Conservation (phyloP, 2,888 invertebrate genomes). For the Julus scanicus region DNA sequence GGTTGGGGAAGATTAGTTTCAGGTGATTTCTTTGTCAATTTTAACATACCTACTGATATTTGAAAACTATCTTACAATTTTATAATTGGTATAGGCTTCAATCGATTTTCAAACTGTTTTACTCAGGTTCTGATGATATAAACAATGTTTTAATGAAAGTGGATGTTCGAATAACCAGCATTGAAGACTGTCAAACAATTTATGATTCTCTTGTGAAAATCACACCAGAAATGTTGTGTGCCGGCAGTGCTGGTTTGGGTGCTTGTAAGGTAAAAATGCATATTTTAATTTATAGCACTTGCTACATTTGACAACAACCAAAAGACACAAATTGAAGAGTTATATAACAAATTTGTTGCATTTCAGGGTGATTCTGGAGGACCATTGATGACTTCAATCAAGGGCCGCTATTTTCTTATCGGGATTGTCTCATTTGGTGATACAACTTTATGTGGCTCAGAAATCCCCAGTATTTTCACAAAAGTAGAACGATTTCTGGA, state of each 20-base stretch:
- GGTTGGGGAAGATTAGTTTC: conserved; percentile 41
- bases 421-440: conserved; percentile 50
- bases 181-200: conserved; percentile 58
- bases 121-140: background rate
- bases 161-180: conserved; percentile 59
- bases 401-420: conserved; percentile 10
- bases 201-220: conserved; percentile 68
- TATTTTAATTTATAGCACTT: background rate
- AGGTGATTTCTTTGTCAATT: background rate
- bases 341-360: background rate
- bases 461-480: conserved; percentile 40
- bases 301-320: no score
- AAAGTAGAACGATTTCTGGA: conserved; percentile 22
- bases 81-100: background rate
- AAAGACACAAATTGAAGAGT: background rate
- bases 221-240: conserved; percentile 87
- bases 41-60: background rate
- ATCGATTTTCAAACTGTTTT: background rate
- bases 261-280: conserved; percentile 80
- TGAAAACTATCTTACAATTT: background rate
- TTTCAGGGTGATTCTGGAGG: conserved; percentile 51
- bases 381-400: conserved; percentile 22
- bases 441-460: background rate
- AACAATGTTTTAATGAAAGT: conserved; percentile 66
- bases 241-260: conserved; percentile 84